Evolutionary conservation across 1,140 invertebrate genomes (phyloP).

Genomic region (Vanessa atalanta): DNA sequence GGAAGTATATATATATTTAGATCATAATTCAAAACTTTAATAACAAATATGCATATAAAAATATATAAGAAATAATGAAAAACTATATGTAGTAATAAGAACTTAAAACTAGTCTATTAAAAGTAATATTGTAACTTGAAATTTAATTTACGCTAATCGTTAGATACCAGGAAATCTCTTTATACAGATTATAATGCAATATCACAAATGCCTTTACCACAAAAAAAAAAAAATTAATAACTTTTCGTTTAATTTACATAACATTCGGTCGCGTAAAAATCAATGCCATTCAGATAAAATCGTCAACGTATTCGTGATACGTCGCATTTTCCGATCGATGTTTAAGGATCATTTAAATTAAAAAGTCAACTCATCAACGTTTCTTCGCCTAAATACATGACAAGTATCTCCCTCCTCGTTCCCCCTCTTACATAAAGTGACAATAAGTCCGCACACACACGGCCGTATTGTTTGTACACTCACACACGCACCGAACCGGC

Average conservation of each 20-base stretch:
- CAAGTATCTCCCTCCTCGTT: slow-evolving; percentile 73
- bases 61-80: no score
- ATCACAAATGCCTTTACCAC: not conserved
- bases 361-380: slow-evolving; percentile 77
- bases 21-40: no score
- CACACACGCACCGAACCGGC: slow-evolving; percentile 65
- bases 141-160: no score
- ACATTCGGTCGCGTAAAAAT: not conserved
- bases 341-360: slow-evolving; percentile 63
- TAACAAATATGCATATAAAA: no score
- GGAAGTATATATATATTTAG: no score
- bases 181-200: no score
- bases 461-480: slow-evolving; percentile 64
- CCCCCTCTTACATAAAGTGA: slow-evolving; percentile 75
- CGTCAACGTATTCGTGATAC: not conserved
- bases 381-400: slow-evolving; percentile 79
- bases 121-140: no score
- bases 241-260: not conserved
- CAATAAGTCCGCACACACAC: slow-evolving; percentile 73
- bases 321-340: not conserved
- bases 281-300: not conserved
- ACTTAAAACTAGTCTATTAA: no score
- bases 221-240: not conserved
- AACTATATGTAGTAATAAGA: no score
- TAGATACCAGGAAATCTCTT: no score